Evolutionary conservation across 1,140 invertebrate species (phyloP).

Genomic region (Brachionus asplanchnoidis): DNA sequence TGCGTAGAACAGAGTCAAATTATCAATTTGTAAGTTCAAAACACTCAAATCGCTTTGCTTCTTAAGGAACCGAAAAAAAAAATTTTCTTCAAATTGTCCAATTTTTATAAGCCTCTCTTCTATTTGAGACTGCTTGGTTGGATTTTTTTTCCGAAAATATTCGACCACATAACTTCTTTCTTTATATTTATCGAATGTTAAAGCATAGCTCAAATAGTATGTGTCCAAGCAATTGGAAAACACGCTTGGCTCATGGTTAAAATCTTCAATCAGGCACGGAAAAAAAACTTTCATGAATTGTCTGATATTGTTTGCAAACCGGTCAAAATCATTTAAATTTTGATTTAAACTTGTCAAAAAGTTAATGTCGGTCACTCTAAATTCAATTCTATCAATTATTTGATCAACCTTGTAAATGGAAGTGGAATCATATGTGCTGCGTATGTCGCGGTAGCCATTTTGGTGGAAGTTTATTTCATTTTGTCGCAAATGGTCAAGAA

Average conservation of each 20-base stretch:
- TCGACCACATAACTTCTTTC: neutral
- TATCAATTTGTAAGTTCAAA: neutral
- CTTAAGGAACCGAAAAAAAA: neutral
- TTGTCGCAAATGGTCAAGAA: neutral
- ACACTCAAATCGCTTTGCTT: neutral
- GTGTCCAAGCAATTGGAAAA: neutral
- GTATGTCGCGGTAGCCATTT: neutral
- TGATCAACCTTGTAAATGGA: neutral
- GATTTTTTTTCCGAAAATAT: slow-evolving; percentile 2
- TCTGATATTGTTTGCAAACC: neutral
- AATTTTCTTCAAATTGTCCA: neutral
- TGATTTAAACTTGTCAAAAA: neutral
- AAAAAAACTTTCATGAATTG: neutral
- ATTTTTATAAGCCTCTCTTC: neutral
- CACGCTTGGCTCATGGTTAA: neutral
- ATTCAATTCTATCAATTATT: neutral
- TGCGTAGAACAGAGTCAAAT: neutral
- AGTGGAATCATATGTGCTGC: neutral
- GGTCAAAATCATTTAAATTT: neutral
- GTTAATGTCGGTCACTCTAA: neutral
- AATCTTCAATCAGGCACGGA: neutral
- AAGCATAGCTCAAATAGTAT: neutral
- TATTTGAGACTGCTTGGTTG: neutral
- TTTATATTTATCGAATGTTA: neutral
- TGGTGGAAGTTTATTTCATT: neutral